Evolutionary conservation across 23 tunicate genomes (phyloP), one percentile per base, ranked within the genome.

Genomic region (Clavelina lepadiformis): DNA sequence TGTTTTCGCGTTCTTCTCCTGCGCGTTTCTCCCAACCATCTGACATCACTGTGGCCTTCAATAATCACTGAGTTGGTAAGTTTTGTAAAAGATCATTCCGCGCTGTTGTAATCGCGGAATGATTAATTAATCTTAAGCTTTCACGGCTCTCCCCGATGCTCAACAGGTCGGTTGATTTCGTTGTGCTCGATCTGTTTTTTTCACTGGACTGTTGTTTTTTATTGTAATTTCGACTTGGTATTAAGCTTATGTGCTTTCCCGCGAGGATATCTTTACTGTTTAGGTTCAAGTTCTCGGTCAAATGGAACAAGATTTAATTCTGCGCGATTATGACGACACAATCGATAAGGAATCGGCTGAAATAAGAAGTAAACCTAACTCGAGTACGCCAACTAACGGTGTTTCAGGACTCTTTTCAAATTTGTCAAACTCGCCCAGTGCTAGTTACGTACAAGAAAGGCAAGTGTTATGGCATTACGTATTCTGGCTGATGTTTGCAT

Each of bases 1-100:
- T 88, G 96, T 61, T 74, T 88, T 56, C 80, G 96, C 4, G 96
- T 88, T n/a, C 46, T 88, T 21, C 76, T 88, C 6, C 37, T 88
- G 46, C 72, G 87, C 24, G 65, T 88, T 0, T 80, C 87, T 29
- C 82, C 96, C 2, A 32, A 51, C 51, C 56, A 76, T 31, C 72
- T 88, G 21, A 69, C 81, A 29, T 79, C 96, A 1, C 61, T 88
- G 23, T 88, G 96, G 96, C 96, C 96, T 23, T 59, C 88, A 13
- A 80, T 88, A 7, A 63, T 88, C 55, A 88, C 96, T 4, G 96
- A 88, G 50, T 58, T 88, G 68, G 87, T 80, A 63, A 71, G 85
- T 32, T 26, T 6, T 58, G 11, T 25, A 7, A 18, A 11, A 41
- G 15, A 8, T 41, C 49, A 41, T 8, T 11, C 15, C 15, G 49